Evolutionary conservation across 2,113 vertebrate genomes (phyloP).

Genomic region (Heterochromis multidens): DNA sequence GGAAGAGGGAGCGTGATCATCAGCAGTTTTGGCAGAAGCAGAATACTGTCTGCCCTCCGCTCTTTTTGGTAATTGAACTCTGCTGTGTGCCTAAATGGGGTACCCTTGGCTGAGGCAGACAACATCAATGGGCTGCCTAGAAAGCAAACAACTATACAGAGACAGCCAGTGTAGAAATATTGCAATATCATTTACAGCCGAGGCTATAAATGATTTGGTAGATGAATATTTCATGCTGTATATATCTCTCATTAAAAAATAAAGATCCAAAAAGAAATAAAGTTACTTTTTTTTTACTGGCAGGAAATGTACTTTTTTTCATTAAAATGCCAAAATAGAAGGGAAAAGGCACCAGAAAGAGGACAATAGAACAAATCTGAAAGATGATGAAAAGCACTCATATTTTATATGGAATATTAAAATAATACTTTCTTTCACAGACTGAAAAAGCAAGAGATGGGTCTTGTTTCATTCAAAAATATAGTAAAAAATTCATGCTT

Average conservation of each 20-base stretch:
- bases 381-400: slow-evolving; percentile 4
- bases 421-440: not conserved
- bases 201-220: not conserved
- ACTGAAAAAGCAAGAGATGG: not conserved
- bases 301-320: not conserved
- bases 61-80: slow-evolving; percentile 60
- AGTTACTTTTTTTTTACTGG: not conserved
- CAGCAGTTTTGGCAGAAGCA: slow-evolving; percentile 34
- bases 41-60: slow-evolving; percentile 31
- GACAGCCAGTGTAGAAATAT: slow-evolving; percentile 4
- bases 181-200: slow-evolving; percentile 1
- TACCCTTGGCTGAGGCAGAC: slow-evolving; percentile 18
- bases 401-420: not conserved
- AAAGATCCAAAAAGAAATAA: not conserved
- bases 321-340: not conserved
- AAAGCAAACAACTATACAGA: slow-evolving; percentile 22
- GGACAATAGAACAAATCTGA: not conserved
- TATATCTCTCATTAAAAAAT: not conserved
- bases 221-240: not conserved
- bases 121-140: slow-evolving; percentile 17
- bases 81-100: slow-evolving; percentile 28
- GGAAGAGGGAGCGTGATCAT: slow-evolving; percentile 28
- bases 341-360: not conserved
- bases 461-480: not conserved
- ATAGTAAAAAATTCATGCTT: not conserved